These are phyloP conservation scores for Cetoscarus ocellatus DNA, from an alignment of 2,797 vertebrate species.

Conservation along the genomic window DNA sequence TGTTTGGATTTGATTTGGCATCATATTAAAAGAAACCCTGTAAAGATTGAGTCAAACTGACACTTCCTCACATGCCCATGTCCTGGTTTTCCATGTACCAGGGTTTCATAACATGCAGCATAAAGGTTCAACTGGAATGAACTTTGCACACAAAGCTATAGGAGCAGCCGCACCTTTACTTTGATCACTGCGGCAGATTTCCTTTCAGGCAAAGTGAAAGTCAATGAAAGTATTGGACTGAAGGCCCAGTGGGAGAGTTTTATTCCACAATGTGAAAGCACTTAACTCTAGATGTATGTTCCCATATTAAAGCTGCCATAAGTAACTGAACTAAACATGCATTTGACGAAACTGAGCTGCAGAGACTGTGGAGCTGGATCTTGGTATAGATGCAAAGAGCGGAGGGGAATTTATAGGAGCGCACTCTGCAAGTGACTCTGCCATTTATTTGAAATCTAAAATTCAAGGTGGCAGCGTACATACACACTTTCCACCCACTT, in stretches of 20 bases:
- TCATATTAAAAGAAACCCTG: background rate
- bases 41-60: background rate
- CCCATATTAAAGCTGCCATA: background rate
- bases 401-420: too few relatives aligned
- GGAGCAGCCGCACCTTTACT: slow-evolving; percentile 33
- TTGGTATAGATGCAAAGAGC: slow-evolving; percentile 16
- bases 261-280: background rate
- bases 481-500: too few relatives aligned
- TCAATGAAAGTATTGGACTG: slow-evolving; percentile 8
- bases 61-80: background rate
- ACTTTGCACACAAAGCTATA: slow-evolving; percentile 28
- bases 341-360: background rate
- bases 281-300: background rate
- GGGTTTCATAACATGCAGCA: slow-evolving; percentile 25
- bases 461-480: too few relatives aligned
- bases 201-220: slow-evolving; percentile 3
- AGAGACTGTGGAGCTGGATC: background rate
- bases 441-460: too few relatives aligned
- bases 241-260: slow-evolving; percentile 1
- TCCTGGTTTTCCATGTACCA: background rate
- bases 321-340: background rate
- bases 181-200: slow-evolving; percentile 33
- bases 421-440: too few relatives aligned
- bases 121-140: slow-evolving; percentile 41
- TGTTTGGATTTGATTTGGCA: background rate